A percentile compares a stretch with the other conserved stretches of the same genome.
Evolutionary conservation across 1,140 invertebrate genomes (phyloP).

Genomic region (Caenorhabditis tropicalis): DNA sequence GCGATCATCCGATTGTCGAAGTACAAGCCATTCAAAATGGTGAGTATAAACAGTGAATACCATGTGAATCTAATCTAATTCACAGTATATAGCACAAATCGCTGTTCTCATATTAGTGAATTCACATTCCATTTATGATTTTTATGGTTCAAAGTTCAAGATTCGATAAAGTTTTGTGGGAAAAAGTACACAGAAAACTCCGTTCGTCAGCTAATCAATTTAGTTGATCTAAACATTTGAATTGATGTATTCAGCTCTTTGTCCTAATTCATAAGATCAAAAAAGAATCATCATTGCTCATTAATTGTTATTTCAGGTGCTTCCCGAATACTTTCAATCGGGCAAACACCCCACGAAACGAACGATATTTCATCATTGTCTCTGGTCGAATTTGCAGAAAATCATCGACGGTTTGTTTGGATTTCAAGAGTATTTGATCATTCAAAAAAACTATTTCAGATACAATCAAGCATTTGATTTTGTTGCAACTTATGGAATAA

Average conservation of each 20-base stretch:
- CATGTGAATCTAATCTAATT: too few species aligned
- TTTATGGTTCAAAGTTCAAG: too few species aligned
- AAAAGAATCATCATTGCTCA: not conserved
- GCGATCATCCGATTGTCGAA: conserved; percentile 20
- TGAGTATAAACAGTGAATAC: too few species aligned
- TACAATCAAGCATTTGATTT: conserved; percentile 4
- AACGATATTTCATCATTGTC: not conserved
- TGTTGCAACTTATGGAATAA: not conserved
- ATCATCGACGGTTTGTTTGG: not conserved
- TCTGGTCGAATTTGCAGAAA: not conserved
- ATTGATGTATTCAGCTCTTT: not conserved
- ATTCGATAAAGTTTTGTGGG: too few species aligned
- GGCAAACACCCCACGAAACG: not conserved
- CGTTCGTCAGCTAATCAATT: too few species aligned
- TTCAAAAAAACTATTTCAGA: not conserved
- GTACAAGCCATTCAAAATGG: conserved; percentile 37
- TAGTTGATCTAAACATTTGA: not conserved
- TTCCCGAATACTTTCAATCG: not conserved
- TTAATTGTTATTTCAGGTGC: conserved; percentile 13
- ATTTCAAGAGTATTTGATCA: not conserved
- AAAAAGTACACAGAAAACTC: too few species aligned
- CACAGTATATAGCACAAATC: too few species aligned
- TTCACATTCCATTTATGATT: too few species aligned
- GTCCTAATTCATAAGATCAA: not conserved
- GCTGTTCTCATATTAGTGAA: too few species aligned